Evolutionary conservation across 2,888 invertebrate genomes (phyloP).

Genomic region (Cosmia trapezina): DNA sequence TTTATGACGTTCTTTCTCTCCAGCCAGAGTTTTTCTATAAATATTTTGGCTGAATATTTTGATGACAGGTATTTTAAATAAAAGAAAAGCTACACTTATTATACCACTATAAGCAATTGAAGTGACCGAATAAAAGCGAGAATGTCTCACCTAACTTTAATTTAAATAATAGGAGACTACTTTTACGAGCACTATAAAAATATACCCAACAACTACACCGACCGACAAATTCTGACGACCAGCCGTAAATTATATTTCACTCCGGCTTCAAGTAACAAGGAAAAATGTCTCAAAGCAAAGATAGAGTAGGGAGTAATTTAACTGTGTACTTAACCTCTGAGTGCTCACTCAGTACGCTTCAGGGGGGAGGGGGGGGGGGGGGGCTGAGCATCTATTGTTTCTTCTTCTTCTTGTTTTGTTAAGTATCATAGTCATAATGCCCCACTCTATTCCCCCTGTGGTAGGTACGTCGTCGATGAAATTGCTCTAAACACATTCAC

Average conservation of each 20-base stretch:
- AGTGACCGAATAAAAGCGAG: not conserved
- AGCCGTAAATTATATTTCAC: slow-evolving; percentile 50
- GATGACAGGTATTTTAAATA: slow-evolving; percentile 14
- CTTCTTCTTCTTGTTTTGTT: slow-evolving; percentile 67
- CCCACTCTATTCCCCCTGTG: slow-evolving; percentile 42
- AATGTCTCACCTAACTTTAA: slow-evolving; percentile 2
- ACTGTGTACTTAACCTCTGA: slow-evolving; percentile 66
- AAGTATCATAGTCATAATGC: slow-evolving; percentile 72
- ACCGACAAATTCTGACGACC: slow-evolving; percentile 29
- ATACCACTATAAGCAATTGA: slow-evolving; percentile 15
- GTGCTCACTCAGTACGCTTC: slow-evolving; percentile 59
- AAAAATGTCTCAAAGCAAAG: slow-evolving; percentile 68
- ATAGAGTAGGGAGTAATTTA: slow-evolving; percentile 69
- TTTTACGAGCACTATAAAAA: slow-evolving; percentile 31
- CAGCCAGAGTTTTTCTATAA: slow-evolving; percentile 36
- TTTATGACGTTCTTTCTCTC: slow-evolving; percentile 32
- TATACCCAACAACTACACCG: slow-evolving; percentile 27
- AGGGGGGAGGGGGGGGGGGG: not conserved
- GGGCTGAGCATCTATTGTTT: slow-evolving; percentile 71
- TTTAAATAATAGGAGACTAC: slow-evolving; percentile 15
- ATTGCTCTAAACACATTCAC: slow-evolving; percentile 66
- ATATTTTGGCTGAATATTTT: slow-evolving; percentile 35
- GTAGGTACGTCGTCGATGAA: slow-evolving; percentile 62
- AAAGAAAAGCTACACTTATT: not conserved
- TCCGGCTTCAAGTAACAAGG: slow-evolving; percentile 49